These are phyloP conservation scores for Bacillus rossius DNA, from an alignment of 1,140 invertebrate species.

Conservation along the genomic window DNA sequence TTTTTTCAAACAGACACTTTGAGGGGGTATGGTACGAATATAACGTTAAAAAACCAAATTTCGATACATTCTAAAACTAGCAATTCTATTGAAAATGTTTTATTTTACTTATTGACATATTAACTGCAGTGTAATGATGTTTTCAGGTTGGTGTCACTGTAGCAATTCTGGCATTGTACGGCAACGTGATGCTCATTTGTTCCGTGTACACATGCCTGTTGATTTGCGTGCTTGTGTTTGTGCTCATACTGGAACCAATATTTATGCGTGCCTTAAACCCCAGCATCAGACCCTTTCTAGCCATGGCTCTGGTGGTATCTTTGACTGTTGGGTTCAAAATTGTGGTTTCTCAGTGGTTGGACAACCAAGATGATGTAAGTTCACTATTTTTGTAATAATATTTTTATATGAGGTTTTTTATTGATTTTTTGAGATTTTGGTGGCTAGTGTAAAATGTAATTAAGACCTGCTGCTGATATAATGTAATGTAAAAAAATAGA, in stretches of 20 bases:
- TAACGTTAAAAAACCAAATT: too few species aligned
- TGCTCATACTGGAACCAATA: conserved; percentile 33
- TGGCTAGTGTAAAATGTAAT: too few species aligned
- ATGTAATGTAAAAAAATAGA: too few species aligned
- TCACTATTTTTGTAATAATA: conserved; percentile 7
- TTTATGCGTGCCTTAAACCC: not conserved
- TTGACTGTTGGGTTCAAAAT: conserved; percentile 43
- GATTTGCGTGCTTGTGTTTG: conserved; percentile 34
- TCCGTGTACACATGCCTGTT: conserved; percentile 55
- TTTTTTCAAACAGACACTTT: too few species aligned
- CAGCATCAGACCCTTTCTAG: not conserved
- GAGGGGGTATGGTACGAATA: too few species aligned
- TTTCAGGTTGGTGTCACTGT: conserved; percentile 43
- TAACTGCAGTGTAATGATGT: too few species aligned
- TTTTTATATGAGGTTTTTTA: too few species aligned
- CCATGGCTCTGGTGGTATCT: conserved; percentile 4
- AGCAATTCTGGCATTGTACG: conserved; percentile 50
- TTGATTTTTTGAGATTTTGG: too few species aligned
- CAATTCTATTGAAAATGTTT: too few species aligned
- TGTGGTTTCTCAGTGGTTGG: conserved; percentile 40
- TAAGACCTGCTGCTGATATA: too few species aligned
- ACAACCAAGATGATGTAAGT: conserved; percentile 54
- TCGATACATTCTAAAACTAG: too few species aligned
- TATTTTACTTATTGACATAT: conserved; percentile 15
- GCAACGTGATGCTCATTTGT: conserved; percentile 59